Conservation (phyloP, 2,888 invertebrate genomes). For the Scaptomyza flava region DNA sequence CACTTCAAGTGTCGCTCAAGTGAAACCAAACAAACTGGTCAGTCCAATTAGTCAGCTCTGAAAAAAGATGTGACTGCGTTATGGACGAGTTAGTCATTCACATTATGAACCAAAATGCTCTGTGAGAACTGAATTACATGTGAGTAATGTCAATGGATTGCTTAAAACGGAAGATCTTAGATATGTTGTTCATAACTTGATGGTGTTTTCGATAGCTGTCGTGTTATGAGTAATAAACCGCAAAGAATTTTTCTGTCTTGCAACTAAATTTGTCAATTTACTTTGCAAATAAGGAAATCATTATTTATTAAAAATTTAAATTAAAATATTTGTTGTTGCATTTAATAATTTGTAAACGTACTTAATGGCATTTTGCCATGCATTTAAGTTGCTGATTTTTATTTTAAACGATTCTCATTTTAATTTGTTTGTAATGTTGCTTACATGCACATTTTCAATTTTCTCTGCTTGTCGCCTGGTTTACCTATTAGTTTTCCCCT, state of each 20-base stretch:
- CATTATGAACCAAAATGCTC: constrained; percentile 36
- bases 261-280: neutral
- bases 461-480: constrained; percentile 52
- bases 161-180: constrained; percentile 29
- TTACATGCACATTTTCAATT: constrained; percentile 39
- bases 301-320: neutral
- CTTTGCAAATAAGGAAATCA: too few relatives aligned
- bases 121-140: constrained; percentile 38
- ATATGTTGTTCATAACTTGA: constrained; percentile 1
- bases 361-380: neutral
- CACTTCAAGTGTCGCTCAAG: constrained; percentile 51
- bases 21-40: constrained; percentile 50
- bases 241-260: neutral
- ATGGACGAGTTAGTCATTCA: constrained; percentile 55
- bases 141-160: constrained; percentile 53
- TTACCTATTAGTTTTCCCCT: constrained; percentile 39
- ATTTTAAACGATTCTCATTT: constrained; percentile 4
- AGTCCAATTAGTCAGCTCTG: constrained; percentile 56
- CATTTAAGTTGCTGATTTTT: neutral
- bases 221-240: constrained; percentile 21
- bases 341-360: neutral
- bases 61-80: constrained; percentile 40
- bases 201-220: constrained; percentile 1
- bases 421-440: constrained; percentile 10
- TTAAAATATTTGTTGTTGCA: too few relatives aligned